These are phyloP conservation scores for Rhorus exstirpatorius DNA, from an alignment of 2,888 invertebrate genomes.

Conservation along the genomic window DNA sequence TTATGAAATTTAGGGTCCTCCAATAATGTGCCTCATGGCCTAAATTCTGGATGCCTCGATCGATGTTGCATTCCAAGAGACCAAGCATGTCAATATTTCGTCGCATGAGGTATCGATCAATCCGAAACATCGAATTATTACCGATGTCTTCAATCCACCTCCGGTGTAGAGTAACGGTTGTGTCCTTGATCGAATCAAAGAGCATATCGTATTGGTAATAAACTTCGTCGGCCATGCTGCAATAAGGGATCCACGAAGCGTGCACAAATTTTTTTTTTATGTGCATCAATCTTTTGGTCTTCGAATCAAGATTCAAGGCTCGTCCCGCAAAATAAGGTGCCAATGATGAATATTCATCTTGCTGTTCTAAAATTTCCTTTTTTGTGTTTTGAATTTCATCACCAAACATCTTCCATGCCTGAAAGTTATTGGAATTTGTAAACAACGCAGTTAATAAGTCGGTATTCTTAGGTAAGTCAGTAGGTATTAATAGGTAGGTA, in stretches of 20 bases:
- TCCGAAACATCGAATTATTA: slow-evolving; percentile 87
- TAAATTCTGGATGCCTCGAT: slow-evolving; percentile 90
- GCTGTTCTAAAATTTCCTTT: slow-evolving; percentile 89
- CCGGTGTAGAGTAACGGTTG: slow-evolving; percentile 87
- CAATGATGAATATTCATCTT: slow-evolving; percentile 89
- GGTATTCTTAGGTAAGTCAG: no score
- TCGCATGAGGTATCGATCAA: slow-evolving; percentile 92
- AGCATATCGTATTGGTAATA: slow-evolving; percentile 90
- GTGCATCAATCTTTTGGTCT: slow-evolving; percentile 89
- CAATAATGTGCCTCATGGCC: slow-evolving; percentile 92
- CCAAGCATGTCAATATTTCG: slow-evolving; percentile 88
- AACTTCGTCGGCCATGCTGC: slow-evolving; percentile 91
- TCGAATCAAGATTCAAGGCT: slow-evolving; percentile 90
- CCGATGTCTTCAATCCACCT: slow-evolving; percentile 89
- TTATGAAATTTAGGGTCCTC: slow-evolving; percentile 90
- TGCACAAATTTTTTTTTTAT: slow-evolving; percentile 89
- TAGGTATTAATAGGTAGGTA: neutral
- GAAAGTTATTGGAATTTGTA: slow-evolving; percentile 41
- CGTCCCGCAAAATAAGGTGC: slow-evolving; percentile 92
- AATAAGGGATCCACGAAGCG: slow-evolving; percentile 92
- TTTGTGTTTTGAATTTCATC: slow-evolving; percentile 92
- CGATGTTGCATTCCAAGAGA: slow-evolving; percentile 93
- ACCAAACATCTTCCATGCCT: slow-evolving; percentile 92
- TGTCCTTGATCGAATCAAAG: slow-evolving; percentile 88
- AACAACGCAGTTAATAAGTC: neutral